A percentile compares a stretch with the other conserved stretches of the same genome.
phyloP scores from a whole-genome alignment of 2,113 vertebrate genomes.

The Shinisaurus crocodilurus region DNA sequence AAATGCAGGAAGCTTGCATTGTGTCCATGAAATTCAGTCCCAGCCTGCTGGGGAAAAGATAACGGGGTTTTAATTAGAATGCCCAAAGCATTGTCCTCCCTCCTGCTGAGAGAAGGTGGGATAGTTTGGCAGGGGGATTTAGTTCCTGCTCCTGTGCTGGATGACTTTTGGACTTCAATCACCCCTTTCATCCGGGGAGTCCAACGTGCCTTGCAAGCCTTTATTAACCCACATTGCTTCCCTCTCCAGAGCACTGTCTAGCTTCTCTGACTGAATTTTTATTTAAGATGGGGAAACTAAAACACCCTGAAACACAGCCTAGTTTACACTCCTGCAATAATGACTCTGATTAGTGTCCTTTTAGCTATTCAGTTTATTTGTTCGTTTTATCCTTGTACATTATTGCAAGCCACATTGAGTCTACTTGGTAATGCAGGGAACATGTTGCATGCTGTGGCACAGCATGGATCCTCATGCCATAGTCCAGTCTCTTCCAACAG shows the following conservation, averaged over 20 bases:
- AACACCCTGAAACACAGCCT: background rate
- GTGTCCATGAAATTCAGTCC: constrained; percentile 1
- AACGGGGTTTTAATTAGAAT: constrained; percentile 24
- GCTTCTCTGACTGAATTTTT: constrained; percentile 16
- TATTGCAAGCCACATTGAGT: background rate
- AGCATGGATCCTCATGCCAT: background rate
- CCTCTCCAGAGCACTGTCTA: background rate
- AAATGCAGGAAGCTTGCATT: background rate
- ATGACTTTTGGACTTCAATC: constrained; percentile 19
- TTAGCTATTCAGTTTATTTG: background rate
- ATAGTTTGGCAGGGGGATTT: background rate
- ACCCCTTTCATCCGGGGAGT: background rate
- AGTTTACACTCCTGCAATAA: background rate
- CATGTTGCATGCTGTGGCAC: background rate
- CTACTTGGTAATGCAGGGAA: background rate
- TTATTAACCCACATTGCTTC: background rate
- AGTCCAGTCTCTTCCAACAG: background rate
- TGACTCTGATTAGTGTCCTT: background rate
- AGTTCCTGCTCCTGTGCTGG: background rate
- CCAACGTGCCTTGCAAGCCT: background rate
- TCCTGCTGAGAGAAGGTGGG: constrained; percentile 13
- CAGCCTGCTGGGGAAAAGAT: constrained; percentile 42
- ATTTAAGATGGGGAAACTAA: background rate
- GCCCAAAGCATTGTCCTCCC: rapidly evolving
- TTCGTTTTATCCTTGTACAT: background rate